Conservation (phyloP, 2,113 vertebrate species). For the Cisticola juncidis region DNA sequence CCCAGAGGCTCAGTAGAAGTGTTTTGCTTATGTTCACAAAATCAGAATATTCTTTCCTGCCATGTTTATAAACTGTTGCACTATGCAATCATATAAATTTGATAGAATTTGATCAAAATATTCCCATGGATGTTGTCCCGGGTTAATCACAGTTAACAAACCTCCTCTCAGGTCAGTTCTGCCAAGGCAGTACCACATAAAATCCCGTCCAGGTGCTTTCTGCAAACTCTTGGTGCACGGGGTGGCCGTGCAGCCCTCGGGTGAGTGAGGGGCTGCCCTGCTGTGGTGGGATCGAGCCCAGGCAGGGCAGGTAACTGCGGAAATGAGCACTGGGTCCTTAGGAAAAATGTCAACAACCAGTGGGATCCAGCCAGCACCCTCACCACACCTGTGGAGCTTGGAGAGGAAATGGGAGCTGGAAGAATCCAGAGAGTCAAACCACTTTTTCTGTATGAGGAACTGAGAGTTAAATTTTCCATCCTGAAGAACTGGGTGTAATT, state of each 20-base stretch:
- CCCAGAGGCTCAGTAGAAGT: not conserved
- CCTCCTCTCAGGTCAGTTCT: not conserved
- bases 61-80: not conserved
- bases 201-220: not conserved
- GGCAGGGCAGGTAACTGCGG: not conserved
- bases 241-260: rapidly evolving
- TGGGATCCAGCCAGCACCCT: not conserved
- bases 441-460: not conserved
- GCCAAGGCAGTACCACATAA: not conserved
- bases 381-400: not conserved
- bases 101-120: not conserved
- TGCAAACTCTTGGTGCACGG: not conserved
- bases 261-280: not conserved
- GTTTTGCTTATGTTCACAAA: not conserved
- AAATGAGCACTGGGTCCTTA: rapidly evolving
- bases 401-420: not conserved
- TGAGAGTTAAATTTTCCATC: not conserved
- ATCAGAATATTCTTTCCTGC: not conserved
- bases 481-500: not conserved
- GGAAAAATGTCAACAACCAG: not conserved
- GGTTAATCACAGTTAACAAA: not conserved
- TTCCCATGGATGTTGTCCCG: not conserved
- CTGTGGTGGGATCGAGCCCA: rapidly evolving
- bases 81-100: not conserved
- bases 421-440: not conserved